Base-by-base conservation (phyloP, 1,140 invertebrate species). In the Camponotus vicinus region DNA sequence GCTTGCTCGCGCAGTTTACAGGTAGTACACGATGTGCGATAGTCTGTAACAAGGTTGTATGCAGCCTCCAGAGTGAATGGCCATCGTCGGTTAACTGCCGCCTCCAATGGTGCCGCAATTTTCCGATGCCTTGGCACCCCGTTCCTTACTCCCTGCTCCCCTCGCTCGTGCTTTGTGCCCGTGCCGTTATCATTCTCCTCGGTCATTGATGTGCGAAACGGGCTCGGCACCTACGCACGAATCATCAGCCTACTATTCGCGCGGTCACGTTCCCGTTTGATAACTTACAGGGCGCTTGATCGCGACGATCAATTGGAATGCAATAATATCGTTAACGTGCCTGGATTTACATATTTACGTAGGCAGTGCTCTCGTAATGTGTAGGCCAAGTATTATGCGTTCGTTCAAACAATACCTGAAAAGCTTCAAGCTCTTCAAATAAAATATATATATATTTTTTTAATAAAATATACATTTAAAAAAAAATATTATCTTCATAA, bases 181-280 rank as follows among this genome's bases (percentile, higher is more conserved):
- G 78, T 13, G 27, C 69, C 79, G 55, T 82, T 82, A 82, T 82
- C 67, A 40, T 73, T 83, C 78, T 40, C 77, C 7, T 69, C 78
- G 52, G 63, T 89, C 86, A 71, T 63, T 55, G 79, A 85, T 87
- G 87, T 45, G 70, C 57, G 21, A 49, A 52, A 40, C 75, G 69
- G n/a, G 57, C n/a, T 57, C 42, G 32, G n/a, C 69, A 78, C 67
- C 57, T 49, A 71, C 42, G 57, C 86, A 34, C 55, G 45, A 34
- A 63, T 59, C 37, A 63, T 40, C 49, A 66, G 34, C 78, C 78
- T 13, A 59, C 18, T 55, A 70, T 70, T 40, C 18, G 13, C 66
- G 21, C 52, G 67, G n/a, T 82, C 52, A 45, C 52, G 79, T 82
- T 40, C 79, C 15, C 55, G 32, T 73, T 80, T 34, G 61, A 73